Base-by-base conservation (phyloP, 2,888 invertebrate species). In the Erynnis tages region DNA sequence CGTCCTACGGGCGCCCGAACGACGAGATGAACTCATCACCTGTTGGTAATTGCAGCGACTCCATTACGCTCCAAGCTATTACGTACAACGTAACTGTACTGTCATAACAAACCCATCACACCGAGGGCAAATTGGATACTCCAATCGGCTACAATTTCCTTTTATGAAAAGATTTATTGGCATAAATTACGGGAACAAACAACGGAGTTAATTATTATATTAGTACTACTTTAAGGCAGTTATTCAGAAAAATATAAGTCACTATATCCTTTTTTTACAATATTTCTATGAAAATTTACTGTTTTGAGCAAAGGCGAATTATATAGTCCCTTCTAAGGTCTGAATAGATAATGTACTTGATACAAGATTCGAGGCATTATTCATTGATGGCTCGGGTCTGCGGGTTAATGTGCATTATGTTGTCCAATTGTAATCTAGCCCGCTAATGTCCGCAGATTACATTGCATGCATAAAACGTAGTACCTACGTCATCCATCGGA, bases 361-460 rank as follows among this genome's bases (percentile, higher is more conserved):
- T 25, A 8, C 30, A 44, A 37, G 2, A 19, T 29, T 21, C 11
- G 37, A 27, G 10, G 19, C 16, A 43, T 50, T 41, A 23, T 27
- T 16, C 27, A 52, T 37, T 44, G 44, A 52, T 45, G 44, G 29
- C 37, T 29, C 13, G 16, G 52, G 44, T 52, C 52, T n/a, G 23
- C 14, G 14, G 37, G 52, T 44, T 44, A 44, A 45, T 45, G 21
- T 44, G 23, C 43, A 52, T 45, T 52, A 53, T 44, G 37, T 35
- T 38, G 30, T 44, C 16, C 44, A 27, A 52, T 53, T 53, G 45
- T 53, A 45, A 53, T 49, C 16, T 32, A 41, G 17, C 37, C 23
- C 19, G 44, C 52, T 52, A 52, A 52, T 52, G 52, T 53, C 13
- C 45, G 25, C 38, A 53, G 45, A 53, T 53, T 53, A 53, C 32